Base-by-base conservation (phyloP, 2,113 vertebrate genomes). In the Triplophysa dalaica region DNA sequence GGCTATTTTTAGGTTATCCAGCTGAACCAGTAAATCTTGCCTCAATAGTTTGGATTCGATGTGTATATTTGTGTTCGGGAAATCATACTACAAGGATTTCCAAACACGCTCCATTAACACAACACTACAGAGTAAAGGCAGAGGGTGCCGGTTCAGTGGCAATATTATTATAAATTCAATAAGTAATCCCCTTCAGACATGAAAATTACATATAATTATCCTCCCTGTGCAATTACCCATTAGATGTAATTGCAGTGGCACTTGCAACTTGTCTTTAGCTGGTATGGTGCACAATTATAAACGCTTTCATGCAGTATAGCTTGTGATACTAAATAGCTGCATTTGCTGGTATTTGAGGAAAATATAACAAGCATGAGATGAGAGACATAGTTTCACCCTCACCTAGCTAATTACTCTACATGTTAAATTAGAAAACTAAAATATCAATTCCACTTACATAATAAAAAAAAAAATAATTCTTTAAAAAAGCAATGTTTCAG, bases 181-280 rank as follows among this genome's bases (percentile, higher is more conserved):
- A 84, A 86, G 82, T 80, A 81, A 65, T 45, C 82, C 82, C 79
- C 65, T 81, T 84, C 65, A 85, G 81, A 82, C 26, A 29, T 24
- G 75, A 82, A 82, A 89, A 86, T 82, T 77, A 48, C 81, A 75
- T 78, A 73, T 82, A 84, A 85, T 89, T 83, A 84, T 84, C 72
- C 65, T 19, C 50, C 64, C 70, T 65, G 52, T 50, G 73, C 79
- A 87, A 84, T 87, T 87, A 85, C 74, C 65, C 77, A 85, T 81
- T 82, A 70, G 73, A 81, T 72, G 67, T 81, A 82, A 86, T 87
- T 86, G 80, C 72, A 61, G 58, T 64, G 65, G 75, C 76, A 75
- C 83, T 88, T 72, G 70, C 75, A 80, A 66, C 66, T 61, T 58
- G 54, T 67, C 78, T 75, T 82, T 48, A 54, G 29, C 38, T 16